Base-by-base conservation (phyloP, 92 coral and sea anemone genomes). In the Zoanthus gigantus region DNA sequence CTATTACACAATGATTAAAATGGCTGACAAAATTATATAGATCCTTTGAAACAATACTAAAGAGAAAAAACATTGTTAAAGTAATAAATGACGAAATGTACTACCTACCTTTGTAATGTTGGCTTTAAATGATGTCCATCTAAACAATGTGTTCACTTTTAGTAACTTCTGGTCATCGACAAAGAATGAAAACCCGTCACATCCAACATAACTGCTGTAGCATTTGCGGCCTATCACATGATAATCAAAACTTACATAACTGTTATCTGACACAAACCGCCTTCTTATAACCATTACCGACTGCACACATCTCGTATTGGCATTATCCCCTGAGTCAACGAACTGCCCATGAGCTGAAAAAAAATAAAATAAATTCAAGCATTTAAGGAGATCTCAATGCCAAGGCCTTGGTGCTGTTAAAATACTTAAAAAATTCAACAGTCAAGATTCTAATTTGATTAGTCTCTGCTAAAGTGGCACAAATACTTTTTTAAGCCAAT, bases 241-340 rank as follows among this genome's bases (percentile, higher is more conserved):
- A 83, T 74, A 95, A 9, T 89, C 86, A 72, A 95, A 95, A 16
- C 90, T 82, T 32, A 95, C 93, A 61, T 63, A 83, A 81, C 89
- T 93, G 52, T 78, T 30, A 14, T 42, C 34, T 48, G 57, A 75
- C 42, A 95, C 91, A 89, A 95, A 95, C 88, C 77, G 89, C 83
- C 83, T 93, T 42, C 90, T 82, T 65, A 93, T 72, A 30, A 83
- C 67, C 80, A 95, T 69, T 5, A 87, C 89, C 16, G 98, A 91
- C 47, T 87, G 61, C 85, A 93, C 37, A 47, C 98, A 95, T 58
- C 94, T 91, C 72, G 98, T 30, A 16, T 72, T 9, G 42, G 76
- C 10, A 78, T 95, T 93, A n/a, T 95, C 93, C 16, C 98, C 98
- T 61, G 98, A 95, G 13, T 95, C 90, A 18, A 95, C 34, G 73